Base-by-base conservation (phyloP, 2,113 vertebrate species). In the Onychostoma macrolepis region DNA sequence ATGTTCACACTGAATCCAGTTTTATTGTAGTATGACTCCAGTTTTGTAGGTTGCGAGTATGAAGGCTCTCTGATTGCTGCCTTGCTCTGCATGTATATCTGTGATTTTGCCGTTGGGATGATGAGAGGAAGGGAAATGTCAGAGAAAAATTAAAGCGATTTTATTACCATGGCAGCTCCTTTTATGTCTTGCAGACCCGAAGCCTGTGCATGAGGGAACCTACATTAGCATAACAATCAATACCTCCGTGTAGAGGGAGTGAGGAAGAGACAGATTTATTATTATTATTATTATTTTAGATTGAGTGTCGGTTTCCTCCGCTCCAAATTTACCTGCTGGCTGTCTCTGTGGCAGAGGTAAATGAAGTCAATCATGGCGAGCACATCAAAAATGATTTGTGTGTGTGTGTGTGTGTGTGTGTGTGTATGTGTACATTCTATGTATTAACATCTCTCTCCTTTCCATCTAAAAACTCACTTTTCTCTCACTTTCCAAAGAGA, bases 181-280 rank as follows among this genome's bases (percentile, higher is more conserved):
- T 80, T 69, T n/a, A 78, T 50, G 13, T 56, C 30, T 76, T 56
- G 76, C 61, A 80, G 76, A 38, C 76, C 61, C 75, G 84, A 85
- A 4, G 38, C n/a, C 77, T 56, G 48, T 72, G 65, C 12, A 56
- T 71, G 45, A 86, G 41, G 30, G 76, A 53, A 80, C 63, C 33
- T 80, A 38, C 63, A 86, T 86, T 80, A 86, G 85, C 85, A 80
- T 86, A 78, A 78, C 72, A 85, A 78, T 36, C 58, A 78, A 76
- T 77, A 78, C 74, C 84, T 65, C 26, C 4, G 2, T 81, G 58
- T 65, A 65, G 58, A 67, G 38, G 58, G 58, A 81, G 38, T 15
- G 8, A 43, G 38, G 26, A 45, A 28, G 38, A 67, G 80, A 45
- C 80, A 81, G 80, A 81, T 81, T 65, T 81, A 45, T 65, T 67